phyloP scores from a whole-genome alignment of 2,888 invertebrate genomes.

The Polia nebulosa region DNA sequence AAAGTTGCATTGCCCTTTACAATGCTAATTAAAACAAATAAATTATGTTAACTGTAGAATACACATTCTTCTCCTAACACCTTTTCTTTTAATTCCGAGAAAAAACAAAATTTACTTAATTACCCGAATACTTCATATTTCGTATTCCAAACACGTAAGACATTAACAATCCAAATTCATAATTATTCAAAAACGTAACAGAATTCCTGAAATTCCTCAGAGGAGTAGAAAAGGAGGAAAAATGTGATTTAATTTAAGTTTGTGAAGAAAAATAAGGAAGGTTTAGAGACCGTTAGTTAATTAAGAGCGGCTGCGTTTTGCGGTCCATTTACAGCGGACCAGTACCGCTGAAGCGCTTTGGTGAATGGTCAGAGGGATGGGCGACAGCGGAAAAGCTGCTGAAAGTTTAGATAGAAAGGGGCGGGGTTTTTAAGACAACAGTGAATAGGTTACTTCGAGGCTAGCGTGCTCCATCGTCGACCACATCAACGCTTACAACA shows the following conservation, averaged over 20 bases:
- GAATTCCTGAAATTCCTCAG: slow-evolving; percentile 37
- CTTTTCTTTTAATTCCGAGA: neutral
- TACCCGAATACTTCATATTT: slow-evolving; percentile 1
- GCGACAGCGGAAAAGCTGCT: neutral
- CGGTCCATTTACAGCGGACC: slow-evolving; percentile 65
- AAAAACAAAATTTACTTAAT: slow-evolving; percentile 4
- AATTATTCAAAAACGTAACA: slow-evolving; percentile 45
- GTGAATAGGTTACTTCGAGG: too few relatives aligned
- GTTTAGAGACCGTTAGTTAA: slow-evolving; percentile 70
- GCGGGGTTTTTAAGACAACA: neutral
- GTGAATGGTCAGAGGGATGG: slow-evolving; percentile 18
- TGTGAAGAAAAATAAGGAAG: slow-evolving; percentile 48
- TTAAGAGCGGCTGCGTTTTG: slow-evolving; percentile 70
- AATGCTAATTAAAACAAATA: too few relatives aligned
- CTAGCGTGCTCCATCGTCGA: too few relatives aligned
- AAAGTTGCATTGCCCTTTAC: too few relatives aligned
- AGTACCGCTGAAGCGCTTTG: slow-evolving; percentile 46
- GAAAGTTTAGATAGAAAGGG: neutral
- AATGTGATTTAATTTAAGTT: slow-evolving; percentile 57
- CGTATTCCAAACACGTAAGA: slow-evolving; percentile 18
- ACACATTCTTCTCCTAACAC: neutral
- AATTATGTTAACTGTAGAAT: too few relatives aligned
- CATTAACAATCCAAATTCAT: slow-evolving; percentile 34
- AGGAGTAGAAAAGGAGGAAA: slow-evolving; percentile 32
- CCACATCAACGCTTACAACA: too few relatives aligned